These are phyloP conservation scores for Champsocephalus esox DNA, from an alignment of 2,797 vertebrate species.

Conservation along the genomic window DNA sequence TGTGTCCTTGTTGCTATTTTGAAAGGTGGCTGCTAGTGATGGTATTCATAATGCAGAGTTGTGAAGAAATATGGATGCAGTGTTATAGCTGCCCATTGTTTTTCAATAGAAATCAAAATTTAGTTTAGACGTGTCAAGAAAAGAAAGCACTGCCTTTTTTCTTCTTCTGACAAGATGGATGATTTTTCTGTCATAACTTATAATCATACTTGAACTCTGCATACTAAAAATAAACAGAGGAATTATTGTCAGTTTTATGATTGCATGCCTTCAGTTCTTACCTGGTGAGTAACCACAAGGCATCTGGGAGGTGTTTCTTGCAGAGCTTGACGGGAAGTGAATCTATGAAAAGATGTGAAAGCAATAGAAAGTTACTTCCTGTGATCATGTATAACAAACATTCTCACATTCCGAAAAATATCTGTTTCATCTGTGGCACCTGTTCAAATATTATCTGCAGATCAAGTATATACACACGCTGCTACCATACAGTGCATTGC, in stretches of 20 bases:
- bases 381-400: conserved; percentile 63
- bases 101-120: conserved; percentile 12
- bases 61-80: conserved; percentile 38
- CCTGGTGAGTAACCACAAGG: conserved; percentile 84
- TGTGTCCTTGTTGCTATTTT: conserved; percentile 51
- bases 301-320: conserved; percentile 65
- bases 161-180: neutral
- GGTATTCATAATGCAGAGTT: conserved; percentile 43
- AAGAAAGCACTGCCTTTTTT: neutral
- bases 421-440: conserved; percentile 55
- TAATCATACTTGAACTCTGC: conserved; percentile 4
- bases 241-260: conserved; percentile 40
- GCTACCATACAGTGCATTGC: conserved; percentile 1
- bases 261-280: conserved; percentile 72
- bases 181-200: too few relatives aligned
- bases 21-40: conserved; percentile 22
- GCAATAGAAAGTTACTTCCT: conserved; percentile 63
- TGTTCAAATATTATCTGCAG: conserved; percentile 68
- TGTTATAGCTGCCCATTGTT: conserved; percentile 36
- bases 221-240: conserved; percentile 9
- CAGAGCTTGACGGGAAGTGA: conserved; percentile 58
- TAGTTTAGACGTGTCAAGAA: neutral
- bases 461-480: conserved; percentile 45
- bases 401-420: conserved; percentile 24
- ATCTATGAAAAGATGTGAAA: conserved; percentile 77